Evolutionary conservation across 2,888 invertebrate genomes (phyloP), one percentile per base, ranked within the genome.

Genomic region (Syrista parreyssii): DNA sequence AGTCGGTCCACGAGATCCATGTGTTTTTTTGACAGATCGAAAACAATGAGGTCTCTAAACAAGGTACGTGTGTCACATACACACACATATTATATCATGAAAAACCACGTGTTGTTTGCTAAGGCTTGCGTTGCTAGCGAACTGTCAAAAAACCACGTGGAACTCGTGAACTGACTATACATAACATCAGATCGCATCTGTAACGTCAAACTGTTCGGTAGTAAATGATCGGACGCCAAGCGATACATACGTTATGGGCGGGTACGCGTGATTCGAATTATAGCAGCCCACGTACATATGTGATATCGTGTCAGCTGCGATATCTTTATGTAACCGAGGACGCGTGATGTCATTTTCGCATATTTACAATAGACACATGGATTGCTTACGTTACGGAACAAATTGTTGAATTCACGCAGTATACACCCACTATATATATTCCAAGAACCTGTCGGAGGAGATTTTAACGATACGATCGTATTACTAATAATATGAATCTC

Each of bases 291-390:
- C 35, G 74, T 33, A 74, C 33, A n/a, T 36, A 35, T 36, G 34
- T 74, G 34, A 36, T 33, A 36, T 9, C 74, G 74, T 23, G 74
- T 34, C 36, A 33, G 74, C 74, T 73, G 69, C 68, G 36, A 73
- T 79, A 80, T 84, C 81, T 88, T 89, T 88, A 88, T 81, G 86
- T 88, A 89, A 89, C 82, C 87, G 88, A 89, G 89, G 89, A 87
- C 89, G 81, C 86, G 83, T 88, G 88, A 89, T 88, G 89, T 89
- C 88, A 89, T 84, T 86, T 85, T 82, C 79, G 82, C 79, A 36
- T 82, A 81, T 84, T 83, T 82, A 81, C 82, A 84, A 83, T 83
- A 80, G 76, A 75, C 79, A 73, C 75, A 71, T 71, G 71, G 79
- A 79, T 82, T 77, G 80, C 76, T 72, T 76, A 79, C 73, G 78